These are phyloP conservation scores for Yponomeuta plumbellus DNA, from an alignment of 2,888 invertebrate genomes.

Conservation along the genomic window DNA sequence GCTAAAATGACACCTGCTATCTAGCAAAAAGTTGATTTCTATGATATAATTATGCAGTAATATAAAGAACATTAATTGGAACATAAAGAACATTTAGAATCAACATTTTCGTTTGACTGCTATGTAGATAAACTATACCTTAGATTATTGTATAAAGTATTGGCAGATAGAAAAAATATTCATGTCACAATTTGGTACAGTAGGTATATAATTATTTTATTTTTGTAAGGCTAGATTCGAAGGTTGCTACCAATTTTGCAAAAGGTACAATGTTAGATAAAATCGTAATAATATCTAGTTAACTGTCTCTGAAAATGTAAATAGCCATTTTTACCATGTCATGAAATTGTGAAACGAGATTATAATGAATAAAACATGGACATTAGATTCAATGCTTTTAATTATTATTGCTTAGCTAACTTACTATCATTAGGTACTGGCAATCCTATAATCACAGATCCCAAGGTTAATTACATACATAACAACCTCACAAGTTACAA, in stretches of 20 bases:
- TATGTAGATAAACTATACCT: background rate
- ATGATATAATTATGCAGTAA: no score
- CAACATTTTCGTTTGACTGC: no score
- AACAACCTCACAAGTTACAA: background rate
- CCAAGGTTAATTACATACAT: background rate
- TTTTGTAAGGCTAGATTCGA: constrained; percentile 64
- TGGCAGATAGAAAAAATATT: background rate
- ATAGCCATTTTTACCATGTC: constrained; percentile 71
- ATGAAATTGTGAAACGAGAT: constrained; percentile 72
- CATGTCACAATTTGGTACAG: background rate
- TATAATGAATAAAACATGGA: constrained; percentile 70
- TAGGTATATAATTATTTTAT: constrained; percentile 58
- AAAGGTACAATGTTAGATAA: constrained; percentile 67
- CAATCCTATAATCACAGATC: constrained; percentile 2
- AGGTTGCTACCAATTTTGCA: constrained; percentile 47
- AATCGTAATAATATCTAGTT: constrained; percentile 58
- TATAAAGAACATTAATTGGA: no score
- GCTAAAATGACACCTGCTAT: no score
- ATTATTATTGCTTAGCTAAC: background rate
- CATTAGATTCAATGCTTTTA: constrained; percentile 35
- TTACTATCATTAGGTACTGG: background rate
- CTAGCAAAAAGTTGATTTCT: no score
- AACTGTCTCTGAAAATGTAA: constrained; percentile 65
- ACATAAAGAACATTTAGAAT: no score
- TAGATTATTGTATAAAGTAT: background rate